Percentiles rank a stretch among this genome's conserved stretches.
Conservation (phyloP, 2,888 invertebrate species). For the Drosophila sordidapex region DNA sequence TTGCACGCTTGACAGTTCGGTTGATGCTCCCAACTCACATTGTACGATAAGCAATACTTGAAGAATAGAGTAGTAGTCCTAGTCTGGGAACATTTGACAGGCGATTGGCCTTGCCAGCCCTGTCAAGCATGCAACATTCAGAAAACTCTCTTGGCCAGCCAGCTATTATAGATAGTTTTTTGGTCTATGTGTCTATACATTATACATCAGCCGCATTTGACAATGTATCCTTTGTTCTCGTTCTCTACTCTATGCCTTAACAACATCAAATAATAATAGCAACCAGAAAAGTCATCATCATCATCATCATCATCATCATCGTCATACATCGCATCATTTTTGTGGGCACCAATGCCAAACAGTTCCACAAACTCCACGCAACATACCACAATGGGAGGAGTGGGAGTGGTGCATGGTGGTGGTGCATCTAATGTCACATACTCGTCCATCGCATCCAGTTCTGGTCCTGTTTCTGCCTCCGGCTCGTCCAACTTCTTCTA, state of each 20-base stretch:
- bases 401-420: slow-evolving; percentile 21
- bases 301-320: slow-evolving; percentile 54
- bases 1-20: slow-evolving; percentile 20
- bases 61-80: background rate
- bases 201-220: slow-evolving; percentile 23
- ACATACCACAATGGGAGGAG: slow-evolving; percentile 24
- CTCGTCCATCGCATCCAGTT: slow-evolving; percentile 21
- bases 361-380: slow-evolving; percentile 14
- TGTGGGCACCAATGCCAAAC: slow-evolving; percentile 67
- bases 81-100: background rate
- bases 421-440: slow-evolving; percentile 34
- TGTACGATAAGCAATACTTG: background rate
- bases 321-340: slow-evolving; percentile 67
- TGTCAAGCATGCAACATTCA: slow-evolving; percentile 18
- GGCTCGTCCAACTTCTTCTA: slow-evolving; percentile 27
- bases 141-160: background rate
- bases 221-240: slow-evolving; percentile 45
- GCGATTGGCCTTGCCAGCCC: background rate
- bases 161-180: background rate
- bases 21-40: background rate
- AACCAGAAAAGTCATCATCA: slow-evolving; percentile 65
- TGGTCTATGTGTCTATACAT: slow-evolving; percentile 8
- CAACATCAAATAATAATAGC: slow-evolving; percentile 40
- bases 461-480: slow-evolving; percentile 19
- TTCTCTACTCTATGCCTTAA: slow-evolving; percentile 39